These are phyloP conservation scores for Casuarius casuarius DNA, from an alignment of 2,113 vertebrate genomes.

Conservation along the genomic window DNA sequence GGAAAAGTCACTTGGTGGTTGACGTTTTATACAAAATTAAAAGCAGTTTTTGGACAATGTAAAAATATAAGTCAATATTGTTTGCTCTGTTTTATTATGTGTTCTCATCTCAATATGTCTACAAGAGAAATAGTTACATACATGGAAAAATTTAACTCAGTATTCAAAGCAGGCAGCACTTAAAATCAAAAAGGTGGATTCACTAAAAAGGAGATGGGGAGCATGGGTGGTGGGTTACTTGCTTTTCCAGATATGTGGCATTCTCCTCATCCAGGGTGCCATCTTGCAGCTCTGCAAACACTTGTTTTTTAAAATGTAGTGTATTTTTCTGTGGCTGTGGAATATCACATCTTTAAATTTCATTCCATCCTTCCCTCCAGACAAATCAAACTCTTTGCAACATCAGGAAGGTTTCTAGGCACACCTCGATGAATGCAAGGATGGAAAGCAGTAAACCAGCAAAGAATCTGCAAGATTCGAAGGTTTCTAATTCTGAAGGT, in stretches of 20 bases:
- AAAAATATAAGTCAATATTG: not conserved
- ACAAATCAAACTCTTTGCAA: constrained; percentile 12
- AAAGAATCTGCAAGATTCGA: not conserved
- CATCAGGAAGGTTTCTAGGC: not conserved
- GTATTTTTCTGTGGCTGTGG: not conserved
- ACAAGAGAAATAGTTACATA: not conserved
- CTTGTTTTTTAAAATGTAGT: not conserved
- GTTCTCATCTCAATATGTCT: not conserved
- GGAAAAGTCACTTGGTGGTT: not conserved
- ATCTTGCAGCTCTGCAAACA: not conserved
- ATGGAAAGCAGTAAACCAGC: constrained; percentile 11
- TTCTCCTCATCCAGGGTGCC: not conserved
- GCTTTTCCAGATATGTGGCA: not conserved
- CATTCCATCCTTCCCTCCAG: not conserved
- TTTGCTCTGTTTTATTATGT: not conserved
- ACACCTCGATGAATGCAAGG: not conserved
- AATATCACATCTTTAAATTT: not conserved
- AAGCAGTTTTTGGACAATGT: not conserved
- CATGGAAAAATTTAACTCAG: not conserved
- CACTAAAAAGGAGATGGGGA: not conserved
- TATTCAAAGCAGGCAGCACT: not conserved
- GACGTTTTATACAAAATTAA: not conserved
- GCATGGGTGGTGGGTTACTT: not conserved
- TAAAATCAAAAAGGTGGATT: not conserved
- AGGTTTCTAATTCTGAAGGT: not conserved